Evolutionary conservation across 2,888 invertebrate genomes (phyloP).

Genomic region (Helicoverpa assulta): DNA sequence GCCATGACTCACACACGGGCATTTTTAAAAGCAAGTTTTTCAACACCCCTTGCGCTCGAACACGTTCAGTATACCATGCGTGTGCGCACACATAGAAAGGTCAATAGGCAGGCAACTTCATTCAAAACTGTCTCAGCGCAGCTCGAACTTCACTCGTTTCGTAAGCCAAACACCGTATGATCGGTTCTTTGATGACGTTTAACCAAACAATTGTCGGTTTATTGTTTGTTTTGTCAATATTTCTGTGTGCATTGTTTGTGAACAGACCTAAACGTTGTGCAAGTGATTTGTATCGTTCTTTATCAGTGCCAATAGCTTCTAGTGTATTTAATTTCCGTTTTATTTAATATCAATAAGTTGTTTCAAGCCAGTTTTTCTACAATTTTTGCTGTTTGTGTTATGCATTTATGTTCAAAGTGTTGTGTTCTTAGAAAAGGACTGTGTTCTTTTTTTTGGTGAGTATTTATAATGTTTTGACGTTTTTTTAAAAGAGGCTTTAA

Average conservation of each 20-base stretch:
- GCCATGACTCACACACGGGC: conserved; percentile 65
- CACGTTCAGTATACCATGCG: conserved; percentile 60
- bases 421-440: conserved; percentile 28
- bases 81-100: conserved; percentile 69
- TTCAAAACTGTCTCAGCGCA: conserved; percentile 76
- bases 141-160: conserved; percentile 82
- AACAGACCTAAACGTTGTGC: conserved; percentile 60
- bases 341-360: conserved; percentile 34
- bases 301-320: conserved; percentile 38
- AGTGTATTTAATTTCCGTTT: conserved; percentile 33
- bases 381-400: conserved; percentile 45
- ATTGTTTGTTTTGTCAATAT: conserved; percentile 86
- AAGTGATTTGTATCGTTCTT: conserved; percentile 64
- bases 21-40: conserved; percentile 63
- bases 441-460: conserved; percentile 40
- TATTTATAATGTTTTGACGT: conserved; percentile 14
- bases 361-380: conserved; percentile 43
- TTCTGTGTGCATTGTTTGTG: conserved; percentile 69
- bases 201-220: conserved; percentile 77
- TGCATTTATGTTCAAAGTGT: conserved; percentile 40
- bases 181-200: conserved; percentile 84
- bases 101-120: conserved; percentile 82
- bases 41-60: conserved; percentile 71
- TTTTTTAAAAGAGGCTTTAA: neutral
- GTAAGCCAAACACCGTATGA: conserved; percentile 77